Evolutionary conservation across 23 tunicate species (phyloP).

Genomic region (Halocynthia roretzi): DNA sequence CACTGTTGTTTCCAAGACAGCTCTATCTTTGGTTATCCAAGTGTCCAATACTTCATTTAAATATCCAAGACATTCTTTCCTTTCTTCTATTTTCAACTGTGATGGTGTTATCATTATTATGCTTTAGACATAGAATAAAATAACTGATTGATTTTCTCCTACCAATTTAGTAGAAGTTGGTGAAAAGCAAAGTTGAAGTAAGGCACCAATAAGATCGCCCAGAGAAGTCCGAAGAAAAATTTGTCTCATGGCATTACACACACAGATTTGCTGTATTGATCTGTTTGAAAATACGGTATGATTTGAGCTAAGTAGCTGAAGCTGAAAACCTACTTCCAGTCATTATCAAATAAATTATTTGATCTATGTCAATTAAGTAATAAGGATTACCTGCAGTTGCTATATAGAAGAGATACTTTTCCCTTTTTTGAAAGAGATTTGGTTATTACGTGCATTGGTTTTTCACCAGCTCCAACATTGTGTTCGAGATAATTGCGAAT

Average conservation of each 20-base stretch:
- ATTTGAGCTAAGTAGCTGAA: too few species aligned
- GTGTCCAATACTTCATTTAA: neutral
- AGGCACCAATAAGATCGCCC: neutral
- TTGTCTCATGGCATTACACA: neutral
- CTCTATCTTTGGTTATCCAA: neutral
- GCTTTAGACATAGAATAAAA: too few species aligned
- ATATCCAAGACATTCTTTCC: constrained; percentile 5
- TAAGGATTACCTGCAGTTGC: too few species aligned
- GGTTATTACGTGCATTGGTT: neutral
- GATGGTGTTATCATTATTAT: too few species aligned
- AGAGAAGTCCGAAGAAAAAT: neutral
- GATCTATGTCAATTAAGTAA: too few species aligned
- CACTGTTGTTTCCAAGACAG: neutral
- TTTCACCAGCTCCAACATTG: neutral
- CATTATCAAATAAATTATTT: too few species aligned
- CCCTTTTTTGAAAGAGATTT: neutral
- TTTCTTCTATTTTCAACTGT: neutral
- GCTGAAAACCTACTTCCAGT: too few species aligned
- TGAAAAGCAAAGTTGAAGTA: constrained; percentile 18
- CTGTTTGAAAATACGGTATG: too few species aligned
- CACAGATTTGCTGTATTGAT: neutral
- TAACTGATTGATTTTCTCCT: neutral
- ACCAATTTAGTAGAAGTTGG: constrained; percentile 7
- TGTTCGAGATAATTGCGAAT: neutral
- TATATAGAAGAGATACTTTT: neutral